Conservation (phyloP, 2,113 vertebrate species). For the Paramormyrops kingsleyae region DNA sequence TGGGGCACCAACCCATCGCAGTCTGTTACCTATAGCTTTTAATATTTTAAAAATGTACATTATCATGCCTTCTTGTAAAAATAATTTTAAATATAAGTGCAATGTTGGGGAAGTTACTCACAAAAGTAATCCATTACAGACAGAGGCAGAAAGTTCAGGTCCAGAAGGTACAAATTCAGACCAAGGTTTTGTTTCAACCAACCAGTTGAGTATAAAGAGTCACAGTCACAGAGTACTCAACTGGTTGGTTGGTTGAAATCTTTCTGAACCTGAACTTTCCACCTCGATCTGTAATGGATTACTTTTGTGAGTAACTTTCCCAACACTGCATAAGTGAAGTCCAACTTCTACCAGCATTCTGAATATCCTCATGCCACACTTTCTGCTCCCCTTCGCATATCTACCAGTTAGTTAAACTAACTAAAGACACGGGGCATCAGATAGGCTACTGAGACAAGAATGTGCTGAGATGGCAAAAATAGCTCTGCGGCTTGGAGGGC, state of each 20-base stretch:
- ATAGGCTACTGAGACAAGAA: neutral
- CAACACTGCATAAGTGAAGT: neutral
- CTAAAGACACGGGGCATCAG: slow-evolving; percentile 19
- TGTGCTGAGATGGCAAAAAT: neutral
- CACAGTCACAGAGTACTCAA: neutral
- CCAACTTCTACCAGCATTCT: neutral
- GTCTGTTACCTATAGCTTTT: neutral
- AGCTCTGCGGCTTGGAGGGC: neutral
- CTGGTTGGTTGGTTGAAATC: neutral
- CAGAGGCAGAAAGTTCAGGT: neutral
- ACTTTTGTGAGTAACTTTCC: neutral
- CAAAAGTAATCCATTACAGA: neutral
- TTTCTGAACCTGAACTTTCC: neutral
- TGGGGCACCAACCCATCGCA: too few relatives aligned
- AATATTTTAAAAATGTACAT: neutral
- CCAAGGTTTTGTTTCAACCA: neutral
- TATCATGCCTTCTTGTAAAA: neutral
- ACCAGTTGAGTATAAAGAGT: neutral
- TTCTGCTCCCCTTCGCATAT: neutral
- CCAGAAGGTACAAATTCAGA: neutral
- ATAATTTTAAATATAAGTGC: neutral
- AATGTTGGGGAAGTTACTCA: neutral
- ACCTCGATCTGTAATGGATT: neutral
- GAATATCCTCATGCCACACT: neutral
- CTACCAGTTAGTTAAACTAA: slow-evolving; percentile 25